A percentile compares a stretch with the other conserved stretches of the same genome.
Conservation (phyloP, 2,113 vertebrate species). For the Bufo gargarizans region DNA sequence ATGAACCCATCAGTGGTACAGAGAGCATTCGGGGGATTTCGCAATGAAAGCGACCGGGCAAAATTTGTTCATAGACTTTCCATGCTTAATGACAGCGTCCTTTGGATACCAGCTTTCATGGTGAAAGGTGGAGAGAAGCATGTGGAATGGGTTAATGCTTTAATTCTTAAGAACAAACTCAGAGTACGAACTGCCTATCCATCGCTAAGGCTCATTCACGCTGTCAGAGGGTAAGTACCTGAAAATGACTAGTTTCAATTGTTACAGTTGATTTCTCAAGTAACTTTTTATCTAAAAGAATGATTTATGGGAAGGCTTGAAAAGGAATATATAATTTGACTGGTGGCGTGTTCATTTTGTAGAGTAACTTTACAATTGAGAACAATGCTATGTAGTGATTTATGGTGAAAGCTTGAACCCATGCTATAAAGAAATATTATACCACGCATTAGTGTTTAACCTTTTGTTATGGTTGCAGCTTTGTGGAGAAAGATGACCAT, state of each 20-base stretch:
- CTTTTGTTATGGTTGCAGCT: constrained; percentile 29
- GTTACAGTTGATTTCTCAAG: constrained; percentile 63
- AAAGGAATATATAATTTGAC: constrained; percentile 52
- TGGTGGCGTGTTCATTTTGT: constrained; percentile 56
- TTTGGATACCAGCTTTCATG: constrained; percentile 93
- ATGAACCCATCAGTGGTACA: constrained; percentile 92
- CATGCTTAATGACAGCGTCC: constrained; percentile 87
- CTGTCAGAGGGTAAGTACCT: constrained; percentile 88
- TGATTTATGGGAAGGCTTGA: constrained; percentile 39
- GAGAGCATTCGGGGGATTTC: constrained; percentile 85
- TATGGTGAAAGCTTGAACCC: constrained; percentile 54
- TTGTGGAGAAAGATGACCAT: constrained; percentile 9
- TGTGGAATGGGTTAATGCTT: constrained; percentile 84
- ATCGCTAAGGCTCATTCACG: constrained; percentile 86
- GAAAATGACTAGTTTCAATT: constrained; percentile 71
- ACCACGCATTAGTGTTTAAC: constrained; percentile 34
- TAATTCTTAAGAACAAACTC: constrained; percentile 86
- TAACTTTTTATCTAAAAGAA: constrained; percentile 60
- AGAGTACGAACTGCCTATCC: constrained; percentile 84
- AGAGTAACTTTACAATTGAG: constrained; percentile 54
- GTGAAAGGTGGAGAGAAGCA: constrained; percentile 90
- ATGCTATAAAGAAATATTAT: constrained; percentile 28
- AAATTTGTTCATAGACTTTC: constrained; percentile 83
- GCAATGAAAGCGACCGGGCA: constrained; percentile 81
- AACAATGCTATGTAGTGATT: constrained; percentile 50